Conservation (phyloP, 2,797 vertebrate genomes). For the Enteromius afrohamiltoni region DNA sequence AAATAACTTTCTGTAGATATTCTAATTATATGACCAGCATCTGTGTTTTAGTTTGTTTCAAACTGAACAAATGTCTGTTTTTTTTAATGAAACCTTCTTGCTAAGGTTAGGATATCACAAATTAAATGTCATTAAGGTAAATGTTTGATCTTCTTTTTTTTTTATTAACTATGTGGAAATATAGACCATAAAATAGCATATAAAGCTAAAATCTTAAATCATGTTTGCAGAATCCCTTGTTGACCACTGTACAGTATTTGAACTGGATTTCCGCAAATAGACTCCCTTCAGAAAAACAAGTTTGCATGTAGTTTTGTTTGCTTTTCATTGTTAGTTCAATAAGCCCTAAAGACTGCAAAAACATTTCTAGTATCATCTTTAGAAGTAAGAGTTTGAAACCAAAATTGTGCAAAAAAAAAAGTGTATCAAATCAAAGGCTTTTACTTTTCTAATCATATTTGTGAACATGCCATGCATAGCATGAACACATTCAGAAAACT, state of each 20-base stretch:
- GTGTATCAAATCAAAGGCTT: background rate
- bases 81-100: background rate
- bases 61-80: background rate
- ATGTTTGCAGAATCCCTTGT: background rate
- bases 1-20: too few relatives aligned
- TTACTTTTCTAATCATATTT: background rate
- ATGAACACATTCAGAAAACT: background rate
- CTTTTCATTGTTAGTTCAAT: conserved; percentile 8
- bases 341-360: background rate
- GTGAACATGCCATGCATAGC: background rate
- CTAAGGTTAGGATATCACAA: background rate
- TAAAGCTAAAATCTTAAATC: background rate
- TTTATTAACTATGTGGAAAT: background rate
- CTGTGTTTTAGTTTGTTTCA: background rate
- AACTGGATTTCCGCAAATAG: conserved; percentile 1
- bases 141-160: background rate
- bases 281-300: conserved; percentile 11
- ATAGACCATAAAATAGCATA: background rate
- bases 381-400: background rate
- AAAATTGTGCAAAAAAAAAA: background rate
- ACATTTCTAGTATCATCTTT: background rate
- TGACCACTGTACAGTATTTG: background rate
- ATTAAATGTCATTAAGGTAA: background rate
- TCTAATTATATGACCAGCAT: too few relatives aligned
- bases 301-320: conserved; percentile 12